Percentiles rank a stretch among this genome's conserved stretches.
Evolutionary conservation across 2,113 vertebrate genomes (phyloP).

Genomic region (Sorex fumeus): DNA sequence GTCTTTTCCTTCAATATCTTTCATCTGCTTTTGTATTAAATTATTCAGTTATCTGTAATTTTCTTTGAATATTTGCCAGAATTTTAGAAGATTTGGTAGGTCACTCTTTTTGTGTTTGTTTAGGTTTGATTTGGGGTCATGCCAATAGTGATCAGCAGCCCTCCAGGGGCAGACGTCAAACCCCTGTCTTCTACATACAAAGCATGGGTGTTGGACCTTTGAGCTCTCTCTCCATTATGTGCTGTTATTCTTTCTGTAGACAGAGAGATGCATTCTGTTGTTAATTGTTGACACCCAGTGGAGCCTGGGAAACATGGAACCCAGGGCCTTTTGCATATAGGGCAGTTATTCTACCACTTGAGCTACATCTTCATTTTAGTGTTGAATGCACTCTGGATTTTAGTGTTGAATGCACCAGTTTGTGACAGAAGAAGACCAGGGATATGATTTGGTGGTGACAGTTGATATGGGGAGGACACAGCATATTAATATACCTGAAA

Average conservation of each 20-base stretch:
- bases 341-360: not conserved
- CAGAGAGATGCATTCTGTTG: not conserved
- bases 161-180: too few species aligned
- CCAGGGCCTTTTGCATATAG: not conserved
- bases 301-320: too few species aligned
- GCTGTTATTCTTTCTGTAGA: not conserved
- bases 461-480: too few species aligned
- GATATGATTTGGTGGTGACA: too few species aligned
- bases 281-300: not conserved
- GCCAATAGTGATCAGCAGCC: too few species aligned
- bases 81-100: not conserved
- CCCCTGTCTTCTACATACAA: too few species aligned
- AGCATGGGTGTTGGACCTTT: too few species aligned
- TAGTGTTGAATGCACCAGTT: not conserved
- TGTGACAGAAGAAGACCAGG: too few species aligned
- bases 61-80: slow-evolving; percentile 1
- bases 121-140: too few species aligned
- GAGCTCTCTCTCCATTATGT: too few species aligned
- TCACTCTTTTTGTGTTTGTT: not conserved
- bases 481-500: too few species aligned
- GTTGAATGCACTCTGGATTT: not conserved
- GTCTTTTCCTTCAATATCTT: not conserved
- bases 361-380: not conserved
- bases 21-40: not conserved
- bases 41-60: not conserved